Evolutionary conservation across 35 echinoderm and acorn worm genomes (phyloP), one percentile per base, ranked within the genome.

Genomic region (Eucidaris tribuloides): DNA sequence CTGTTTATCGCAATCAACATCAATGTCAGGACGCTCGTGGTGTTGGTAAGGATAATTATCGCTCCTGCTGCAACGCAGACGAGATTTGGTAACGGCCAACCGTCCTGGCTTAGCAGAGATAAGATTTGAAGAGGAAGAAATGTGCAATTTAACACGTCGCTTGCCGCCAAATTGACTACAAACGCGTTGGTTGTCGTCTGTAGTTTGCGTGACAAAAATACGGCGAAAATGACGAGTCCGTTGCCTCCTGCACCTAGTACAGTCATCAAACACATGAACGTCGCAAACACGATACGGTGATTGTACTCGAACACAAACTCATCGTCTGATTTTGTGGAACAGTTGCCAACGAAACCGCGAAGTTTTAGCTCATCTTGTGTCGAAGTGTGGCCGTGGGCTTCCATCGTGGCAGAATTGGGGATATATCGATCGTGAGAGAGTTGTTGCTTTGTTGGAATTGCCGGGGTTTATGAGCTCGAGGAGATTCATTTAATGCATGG

Each of bases 1-100:
- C 92, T 71, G 46, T 77, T 94, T 7, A 94, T 20, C 7, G 86
- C 86, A 32, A 94, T 89, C 5, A 65, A 28, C 0, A 40, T 48
- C 9, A 83, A 48, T 27, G 35, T 66, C 23, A 37, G 18, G 1
- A 83, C 30, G 23, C 81, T 83, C 29, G 33, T n/a, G 9, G 36
- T 39, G 15, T 61, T 60, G 1, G 81, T 65, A 1, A 43, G 65
- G 61, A 65, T 61, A 39, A 83, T 48, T 37, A 83, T 46, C 39
- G 36, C 42, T 17, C 58, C 81, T 43, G 62, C 81, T 32, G 70
- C 25, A 13, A 9, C 27, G 40, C 81, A 83, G 40, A 38, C 81
- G 11, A 56, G 28, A 44, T 24, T 11, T 43, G 61, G 61, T n/a
- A n/a, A n/a, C n/a, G 58, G 57, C 3, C 60, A n/a, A 5, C 58